Evolutionary conservation across 2,797 vertebrate genomes (phyloP), one percentile per base, ranked within the genome.

Genomic region (Champsocephalus gunnari): DNA sequence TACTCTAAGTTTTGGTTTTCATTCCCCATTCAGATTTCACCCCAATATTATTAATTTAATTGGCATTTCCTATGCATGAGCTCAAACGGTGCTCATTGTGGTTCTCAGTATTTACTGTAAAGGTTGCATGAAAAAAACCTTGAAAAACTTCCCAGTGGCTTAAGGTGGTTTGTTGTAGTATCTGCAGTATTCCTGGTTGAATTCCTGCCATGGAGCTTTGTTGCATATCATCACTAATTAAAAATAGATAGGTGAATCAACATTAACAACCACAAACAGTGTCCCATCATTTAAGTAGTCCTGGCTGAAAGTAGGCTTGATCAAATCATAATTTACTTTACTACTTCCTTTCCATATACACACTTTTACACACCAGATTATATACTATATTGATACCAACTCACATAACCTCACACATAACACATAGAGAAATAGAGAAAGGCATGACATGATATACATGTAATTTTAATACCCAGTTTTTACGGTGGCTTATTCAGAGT

Each of bases 171-270:
- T 45, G 62, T 24, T 16, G 19, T 2, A 62, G 57, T 38, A 38
- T 6, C 32, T 11, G 28, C 24, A 41, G 43, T 1, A 0, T 61
- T 60, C 49, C 43, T 2, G 1, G 5, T 24, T 62, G 75, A 57
- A 62, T 66, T 72, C 51, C 24, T 61, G 63, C 50, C 63, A 32
- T 13, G 14, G 21, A 45, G 53, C 65, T 44, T 43, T 64, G 55
- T 49, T 57, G 53, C 53, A 32, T 68, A 38, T 79, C 38, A 45
- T 68, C 19, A 55, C 16, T 78, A 77, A 65, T 71, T 71, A 65
- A 45, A 54, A 10, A 61, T 13, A 43, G 28, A 66, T 17, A 24
- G 16, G 24, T 34, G 21, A 34, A 59, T 49, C n/a, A 43, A 24
- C 19, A 55, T 12, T 16, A 14, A 45, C 58, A 71, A 14, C 32